Percentiles rank a stretch among this genome's conserved stretches.
Conservation (phyloP, 2,797 vertebrate species). For the Limosa lapponica region DNA sequence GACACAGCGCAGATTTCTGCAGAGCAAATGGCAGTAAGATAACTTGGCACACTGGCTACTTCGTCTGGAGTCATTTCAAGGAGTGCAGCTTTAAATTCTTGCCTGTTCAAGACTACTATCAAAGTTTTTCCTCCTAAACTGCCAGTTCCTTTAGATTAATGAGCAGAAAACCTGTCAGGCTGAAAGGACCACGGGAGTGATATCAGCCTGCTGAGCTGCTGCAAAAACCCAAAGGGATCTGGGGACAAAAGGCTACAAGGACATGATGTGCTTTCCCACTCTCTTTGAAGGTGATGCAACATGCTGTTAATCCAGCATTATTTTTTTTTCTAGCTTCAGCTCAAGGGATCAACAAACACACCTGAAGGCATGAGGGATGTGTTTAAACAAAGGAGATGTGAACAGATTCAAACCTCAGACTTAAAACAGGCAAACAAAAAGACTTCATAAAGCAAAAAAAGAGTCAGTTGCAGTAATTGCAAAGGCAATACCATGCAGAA, state of each 20-base stretch:
- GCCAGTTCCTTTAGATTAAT: neutral
- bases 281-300: neutral
- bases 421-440: neutral
- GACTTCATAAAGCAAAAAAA: neutral
- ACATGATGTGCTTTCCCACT: neutral
- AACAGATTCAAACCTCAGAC: constrained; percentile 17
- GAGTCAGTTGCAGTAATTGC: neutral
- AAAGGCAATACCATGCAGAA: neutral
- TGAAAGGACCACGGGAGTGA: neutral
- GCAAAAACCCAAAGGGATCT: neutral
- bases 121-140: neutral
- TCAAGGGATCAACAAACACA: constrained; percentile 37
- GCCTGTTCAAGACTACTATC: neutral
- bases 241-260: neutral
- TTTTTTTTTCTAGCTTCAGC: neutral
- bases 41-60: neutral
- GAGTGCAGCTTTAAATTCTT: neutral
- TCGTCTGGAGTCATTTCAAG: neutral
- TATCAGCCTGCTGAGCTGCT: neutral
- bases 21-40: neutral
- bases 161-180: neutral
- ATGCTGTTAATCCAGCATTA: neutral
- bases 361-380: constrained; percentile 28
- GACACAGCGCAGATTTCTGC: neutral
- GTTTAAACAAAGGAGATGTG: constrained; percentile 21